Evolutionary conservation across 2,888 invertebrate genomes (phyloP).

Genomic region (Chirona hameri): DNA sequence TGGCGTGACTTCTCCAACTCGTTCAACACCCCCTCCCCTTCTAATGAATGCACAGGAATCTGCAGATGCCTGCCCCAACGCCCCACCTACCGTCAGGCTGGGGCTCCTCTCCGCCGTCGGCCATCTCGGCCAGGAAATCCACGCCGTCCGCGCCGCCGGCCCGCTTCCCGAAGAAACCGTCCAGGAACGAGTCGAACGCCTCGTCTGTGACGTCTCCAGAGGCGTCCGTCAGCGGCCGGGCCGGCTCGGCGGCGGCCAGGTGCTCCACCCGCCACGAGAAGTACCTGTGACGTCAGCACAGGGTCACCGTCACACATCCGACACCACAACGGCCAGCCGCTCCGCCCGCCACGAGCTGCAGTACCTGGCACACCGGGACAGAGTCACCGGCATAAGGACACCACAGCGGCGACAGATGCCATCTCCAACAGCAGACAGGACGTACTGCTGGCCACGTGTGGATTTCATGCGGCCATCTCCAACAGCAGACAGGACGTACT

Average conservation of each 20-base stretch:
- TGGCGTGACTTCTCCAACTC: neutral
- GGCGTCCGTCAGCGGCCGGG: neutral
- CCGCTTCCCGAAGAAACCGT: neutral
- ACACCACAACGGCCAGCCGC: no score
- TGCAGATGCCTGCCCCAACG: neutral
- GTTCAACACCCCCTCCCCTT: neutral
- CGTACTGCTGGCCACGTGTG: no score
- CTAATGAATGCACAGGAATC: neutral
- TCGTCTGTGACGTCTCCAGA: neutral
- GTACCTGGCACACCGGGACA: no score
- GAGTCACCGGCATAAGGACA: no score
- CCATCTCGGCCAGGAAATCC: neutral
- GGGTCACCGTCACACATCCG: no score
- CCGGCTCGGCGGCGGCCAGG: neutral
- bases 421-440: no score
- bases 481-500: no score
- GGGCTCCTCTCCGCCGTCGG: neutral
- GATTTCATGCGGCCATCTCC: no score
- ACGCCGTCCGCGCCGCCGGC: neutral
- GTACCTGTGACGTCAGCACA: neutral
- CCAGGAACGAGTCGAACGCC: constrained; percentile 1
- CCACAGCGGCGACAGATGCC: no score
- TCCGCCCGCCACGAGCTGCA: no score
- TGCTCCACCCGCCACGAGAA: neutral
- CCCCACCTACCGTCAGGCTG: neutral